Conservation (phyloP, 2,888 invertebrate genomes). For the Ramazzottius varieornatus region DNA sequence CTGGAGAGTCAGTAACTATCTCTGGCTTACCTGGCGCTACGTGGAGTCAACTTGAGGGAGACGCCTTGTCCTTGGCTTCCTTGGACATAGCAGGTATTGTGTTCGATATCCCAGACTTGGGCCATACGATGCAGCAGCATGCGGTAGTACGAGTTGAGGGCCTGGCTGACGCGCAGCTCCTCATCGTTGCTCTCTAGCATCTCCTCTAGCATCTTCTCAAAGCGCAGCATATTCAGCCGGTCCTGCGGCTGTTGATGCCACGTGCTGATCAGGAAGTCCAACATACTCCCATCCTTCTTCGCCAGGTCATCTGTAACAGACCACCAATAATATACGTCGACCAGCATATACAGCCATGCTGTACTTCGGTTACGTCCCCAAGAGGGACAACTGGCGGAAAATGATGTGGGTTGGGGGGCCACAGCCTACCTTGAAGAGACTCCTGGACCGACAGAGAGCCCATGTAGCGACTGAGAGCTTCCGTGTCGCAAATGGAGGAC, state of each 20-base stretch:
- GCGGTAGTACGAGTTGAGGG: slow-evolving; percentile 1
- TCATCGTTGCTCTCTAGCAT: neutral
- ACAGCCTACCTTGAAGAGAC: neutral
- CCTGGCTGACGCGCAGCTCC: neutral
- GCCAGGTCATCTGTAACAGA: too few species aligned
- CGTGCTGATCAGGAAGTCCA: neutral
- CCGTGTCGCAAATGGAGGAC: neutral
- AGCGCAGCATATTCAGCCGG: neutral
- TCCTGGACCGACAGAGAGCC: neutral
- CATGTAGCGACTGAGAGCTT: neutral
- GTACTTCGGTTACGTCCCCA: too few species aligned
- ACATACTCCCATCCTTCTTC: too few species aligned
- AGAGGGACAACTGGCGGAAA: too few species aligned
- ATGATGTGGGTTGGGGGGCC: too few species aligned
- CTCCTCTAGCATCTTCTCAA: neutral
- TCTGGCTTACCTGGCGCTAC: too few species aligned
- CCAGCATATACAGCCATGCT: too few species aligned
- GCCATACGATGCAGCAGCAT: slow-evolving; percentile 1
- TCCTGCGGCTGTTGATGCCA: neutral
- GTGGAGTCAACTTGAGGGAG: too few species aligned
- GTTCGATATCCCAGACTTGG: neutral
- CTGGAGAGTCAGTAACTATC: too few species aligned
- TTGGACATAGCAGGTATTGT: too few species aligned
- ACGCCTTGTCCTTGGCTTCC: too few species aligned
- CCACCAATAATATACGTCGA: too few species aligned